A percentile compares a stretch with the other conserved stretches of the same genome.
Conservation (phyloP, 2,797 vertebrate genomes). For the Pampus argenteus region DNA sequence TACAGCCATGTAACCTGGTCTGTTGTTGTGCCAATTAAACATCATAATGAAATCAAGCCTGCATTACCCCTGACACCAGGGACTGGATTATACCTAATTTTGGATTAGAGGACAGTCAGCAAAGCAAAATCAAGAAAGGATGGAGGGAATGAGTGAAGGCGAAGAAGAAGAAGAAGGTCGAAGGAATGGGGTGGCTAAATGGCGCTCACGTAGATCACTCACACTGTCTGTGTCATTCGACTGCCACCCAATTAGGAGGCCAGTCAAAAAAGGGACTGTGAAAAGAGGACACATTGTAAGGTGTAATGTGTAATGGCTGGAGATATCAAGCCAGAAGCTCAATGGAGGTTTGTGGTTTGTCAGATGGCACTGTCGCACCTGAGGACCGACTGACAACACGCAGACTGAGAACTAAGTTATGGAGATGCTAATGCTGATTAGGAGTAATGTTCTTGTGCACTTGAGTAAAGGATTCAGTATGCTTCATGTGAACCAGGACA, state of each 20-base stretch:
- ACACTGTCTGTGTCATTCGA: conserved; percentile 65
- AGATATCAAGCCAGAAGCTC: conserved; percentile 59
- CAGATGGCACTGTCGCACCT: conserved; percentile 38
- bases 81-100: conserved; percentile 69
- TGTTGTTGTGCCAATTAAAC: conserved; percentile 72
- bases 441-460: background rate
- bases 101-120: conserved; percentile 64
- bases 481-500: background rate
- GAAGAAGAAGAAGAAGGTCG: conserved; percentile 14
- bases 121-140: conserved; percentile 52
- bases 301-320: conserved; percentile 41
- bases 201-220: conserved; percentile 61
- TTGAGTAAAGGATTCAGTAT: background rate
- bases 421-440: conserved; percentile 2
- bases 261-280: conserved; percentile 63
- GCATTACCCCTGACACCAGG: conserved; percentile 71
- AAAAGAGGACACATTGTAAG: conserved; percentile 40
- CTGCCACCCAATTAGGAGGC: conserved; percentile 61
- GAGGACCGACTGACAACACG: conserved; percentile 35
- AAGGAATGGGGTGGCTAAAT: conserved; percentile 55
- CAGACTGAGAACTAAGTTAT: background rate
- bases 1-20: conserved; percentile 52
- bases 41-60: conserved; percentile 78
- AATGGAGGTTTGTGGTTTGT: conserved; percentile 50
- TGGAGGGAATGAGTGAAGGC: conserved; percentile 30